Percentiles rank a stretch among this genome's conserved stretches.
phyloP scores from a whole-genome alignment of 2,888 invertebrate species.

The Trichopoda pennipes region DNA sequence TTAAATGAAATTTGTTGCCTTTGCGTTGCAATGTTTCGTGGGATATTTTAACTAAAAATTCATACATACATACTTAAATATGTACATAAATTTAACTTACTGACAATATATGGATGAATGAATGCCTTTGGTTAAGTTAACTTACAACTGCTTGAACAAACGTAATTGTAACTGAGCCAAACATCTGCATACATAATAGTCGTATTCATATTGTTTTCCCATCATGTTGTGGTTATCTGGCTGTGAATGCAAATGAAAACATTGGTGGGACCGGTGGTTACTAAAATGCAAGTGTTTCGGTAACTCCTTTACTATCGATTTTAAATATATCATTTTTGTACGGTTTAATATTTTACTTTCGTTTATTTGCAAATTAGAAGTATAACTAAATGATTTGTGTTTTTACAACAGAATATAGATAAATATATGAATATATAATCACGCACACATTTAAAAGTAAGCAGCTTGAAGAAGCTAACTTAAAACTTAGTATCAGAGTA shows the following conservation, averaged over 20 bases:
- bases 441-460: too few species aligned
- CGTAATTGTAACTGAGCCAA: constrained; percentile 11
- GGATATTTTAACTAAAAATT: too few species aligned
- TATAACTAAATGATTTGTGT: constrained; percentile 31
- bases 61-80: background rate
- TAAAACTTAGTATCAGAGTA: too few species aligned
- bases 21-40: background rate
- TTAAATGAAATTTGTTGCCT: too few species aligned
- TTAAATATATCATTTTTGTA: constrained; percentile 24
- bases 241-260: constrained; percentile 68
- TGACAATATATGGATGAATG: constrained; percentile 31
- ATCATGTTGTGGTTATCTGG: constrained; percentile 57
- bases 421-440: too few species aligned
- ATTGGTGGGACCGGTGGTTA: constrained; percentile 54
- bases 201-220: constrained; percentile 43
- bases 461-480: too few species aligned
- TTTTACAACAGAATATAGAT: constrained; percentile 27
- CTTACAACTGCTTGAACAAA: constrained; percentile 9
- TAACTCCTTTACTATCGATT: constrained; percentile 21
- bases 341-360: constrained; percentile 7
- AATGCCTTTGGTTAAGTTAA: background rate
- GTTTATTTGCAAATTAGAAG: constrained; percentile 10
- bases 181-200: background rate
- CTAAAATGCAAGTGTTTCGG: constrained; percentile 57
- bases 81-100: constrained; percentile 15